phyloP scores from a whole-genome alignment of 92 coral and sea anemone genomes.

The Epizoanthus fatuus region DNA sequence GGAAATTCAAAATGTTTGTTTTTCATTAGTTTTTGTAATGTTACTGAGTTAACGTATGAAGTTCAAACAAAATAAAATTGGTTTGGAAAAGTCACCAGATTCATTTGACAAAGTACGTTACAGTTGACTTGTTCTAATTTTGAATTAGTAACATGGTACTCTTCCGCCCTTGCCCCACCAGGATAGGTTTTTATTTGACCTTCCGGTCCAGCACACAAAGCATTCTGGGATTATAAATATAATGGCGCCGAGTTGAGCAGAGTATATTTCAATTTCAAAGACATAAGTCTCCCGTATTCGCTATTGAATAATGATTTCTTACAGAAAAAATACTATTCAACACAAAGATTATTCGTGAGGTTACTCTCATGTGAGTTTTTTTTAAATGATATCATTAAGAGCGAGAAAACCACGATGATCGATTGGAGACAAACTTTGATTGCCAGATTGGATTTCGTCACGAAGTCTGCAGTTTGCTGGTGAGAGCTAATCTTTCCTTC shows the following conservation, averaged over 20 bases:
- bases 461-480: conserved; percentile 17
- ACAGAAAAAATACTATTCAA: neutral
- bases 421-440: neutral
- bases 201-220: conserved; percentile 48
- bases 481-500: conserved; percentile 14
- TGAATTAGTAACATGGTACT: too few relatives aligned
- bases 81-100: too few relatives aligned
- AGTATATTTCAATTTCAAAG: too few relatives aligned
- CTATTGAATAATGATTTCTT: neutral
- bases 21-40: too few relatives aligned
- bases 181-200: too few relatives aligned
- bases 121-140: too few relatives aligned
- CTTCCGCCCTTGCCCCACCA: too few relatives aligned
- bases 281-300: too few relatives aligned
- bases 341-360: neutral
- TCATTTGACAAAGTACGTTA: too few relatives aligned
- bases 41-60: too few relatives aligned
- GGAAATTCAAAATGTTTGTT: too few relatives aligned
- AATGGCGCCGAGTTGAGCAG: conserved; percentile 69
- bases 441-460: conserved; percentile 16
- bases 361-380: neutral
- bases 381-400: neutral
- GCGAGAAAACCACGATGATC: conserved; percentile 30
- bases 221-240: conserved; percentile 64
- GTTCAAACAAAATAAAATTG: too few relatives aligned